A percentile compares a stretch with the other conserved stretches of the same genome.
Conservation (phyloP, 2,113 vertebrate species). For the Stomatorhinus ivindoensis region DNA sequence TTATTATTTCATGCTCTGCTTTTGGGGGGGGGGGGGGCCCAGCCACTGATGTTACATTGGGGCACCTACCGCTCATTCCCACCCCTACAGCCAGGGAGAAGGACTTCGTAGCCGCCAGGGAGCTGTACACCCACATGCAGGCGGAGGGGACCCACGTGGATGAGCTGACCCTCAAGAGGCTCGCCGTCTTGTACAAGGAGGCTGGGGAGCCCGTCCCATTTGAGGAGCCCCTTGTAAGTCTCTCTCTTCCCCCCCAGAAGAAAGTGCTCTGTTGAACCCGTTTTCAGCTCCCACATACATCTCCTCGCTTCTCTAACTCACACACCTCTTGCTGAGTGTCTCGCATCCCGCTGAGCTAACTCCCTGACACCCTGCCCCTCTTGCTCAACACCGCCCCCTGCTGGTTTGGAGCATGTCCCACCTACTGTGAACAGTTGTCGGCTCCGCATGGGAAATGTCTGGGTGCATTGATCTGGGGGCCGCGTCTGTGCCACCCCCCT, state of each 20-base stretch:
- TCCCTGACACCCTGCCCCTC: not conserved
- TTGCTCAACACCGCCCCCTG: not conserved
- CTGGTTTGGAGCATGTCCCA: not conserved
- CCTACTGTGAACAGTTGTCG: not conserved
- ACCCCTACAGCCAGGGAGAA: slow-evolving; percentile 60
- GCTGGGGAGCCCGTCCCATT: slow-evolving; percentile 73
- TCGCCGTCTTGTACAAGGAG: slow-evolving; percentile 68
- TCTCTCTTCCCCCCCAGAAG: too few species aligned
- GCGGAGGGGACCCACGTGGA: slow-evolving; percentile 55
- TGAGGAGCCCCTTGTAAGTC: slow-evolving; percentile 57
- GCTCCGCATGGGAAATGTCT: not conserved
- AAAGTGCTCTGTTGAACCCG: not conserved
- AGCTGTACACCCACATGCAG: slow-evolving; percentile 62
- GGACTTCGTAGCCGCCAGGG: slow-evolving; percentile 69
- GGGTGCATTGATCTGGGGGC: not conserved
- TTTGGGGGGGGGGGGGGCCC: not conserved
- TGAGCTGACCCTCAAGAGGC: slow-evolving; percentile 73
- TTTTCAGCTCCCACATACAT: not conserved
- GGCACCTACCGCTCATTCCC: slow-evolving; percentile 8
- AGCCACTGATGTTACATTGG: not conserved
- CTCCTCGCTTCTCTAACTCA: not conserved
- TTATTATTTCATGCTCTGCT: slow-evolving; percentile 30
- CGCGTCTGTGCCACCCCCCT: not conserved
- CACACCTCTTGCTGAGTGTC: not conserved
- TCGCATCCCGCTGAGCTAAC: not conserved